Conservation (phyloP, 2,113 vertebrate genomes). For the Ifrita kowaldi region DNA sequence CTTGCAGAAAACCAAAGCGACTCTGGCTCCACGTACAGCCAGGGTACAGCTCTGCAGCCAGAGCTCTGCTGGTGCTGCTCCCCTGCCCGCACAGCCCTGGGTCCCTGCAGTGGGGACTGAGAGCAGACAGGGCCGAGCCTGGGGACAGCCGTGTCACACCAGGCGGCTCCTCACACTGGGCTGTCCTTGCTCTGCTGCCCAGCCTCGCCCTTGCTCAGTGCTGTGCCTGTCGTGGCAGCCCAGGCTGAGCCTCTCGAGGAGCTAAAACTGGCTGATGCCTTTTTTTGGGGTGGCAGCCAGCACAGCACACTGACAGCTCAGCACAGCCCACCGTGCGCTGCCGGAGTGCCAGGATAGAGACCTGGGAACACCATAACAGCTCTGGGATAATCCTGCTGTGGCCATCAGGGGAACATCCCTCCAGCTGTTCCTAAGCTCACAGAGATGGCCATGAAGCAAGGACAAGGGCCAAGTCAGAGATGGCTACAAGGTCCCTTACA, state of each 20-base stretch:
- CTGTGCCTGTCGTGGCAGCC: neutral
- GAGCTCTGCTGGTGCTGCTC: neutral
- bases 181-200: neutral
- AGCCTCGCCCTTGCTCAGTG: neutral
- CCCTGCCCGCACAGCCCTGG: neutral
- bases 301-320: accelerated
- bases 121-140: neutral
- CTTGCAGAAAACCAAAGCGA: neutral
- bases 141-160: accelerated
- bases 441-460: neutral
- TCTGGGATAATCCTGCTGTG: neutral
- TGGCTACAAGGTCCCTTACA: neutral
- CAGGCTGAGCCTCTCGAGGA: neutral
- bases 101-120: neutral
- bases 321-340: accelerated
- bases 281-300: neutral
- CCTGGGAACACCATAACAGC: neutral
- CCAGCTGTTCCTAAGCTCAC: neutral
- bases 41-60: neutral
- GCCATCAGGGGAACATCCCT: neutral
- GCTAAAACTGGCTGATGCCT: neutral
- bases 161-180: accelerated
- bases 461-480: neutral
- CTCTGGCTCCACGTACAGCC: accelerated
- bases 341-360: accelerated